Evolutionary conservation across 2,113 vertebrate genomes (phyloP), one percentile per base, ranked within the genome.

Genomic region (Rhinichthys klamathensis): DNA sequence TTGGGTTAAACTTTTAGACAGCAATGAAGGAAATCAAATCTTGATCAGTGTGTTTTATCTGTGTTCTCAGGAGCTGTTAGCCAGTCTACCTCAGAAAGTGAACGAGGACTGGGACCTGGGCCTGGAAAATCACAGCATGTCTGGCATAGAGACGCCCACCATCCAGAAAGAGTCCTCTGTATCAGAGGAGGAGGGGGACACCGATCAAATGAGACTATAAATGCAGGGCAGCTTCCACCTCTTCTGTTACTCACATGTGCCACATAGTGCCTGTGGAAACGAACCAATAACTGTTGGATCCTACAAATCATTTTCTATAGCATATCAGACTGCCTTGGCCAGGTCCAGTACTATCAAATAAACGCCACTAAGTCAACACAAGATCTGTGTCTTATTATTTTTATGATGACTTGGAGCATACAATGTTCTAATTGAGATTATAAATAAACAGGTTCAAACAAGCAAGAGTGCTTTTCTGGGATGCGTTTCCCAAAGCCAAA

Each of bases 41-140:
- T 6, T 12, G 11, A 11, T 63, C 44, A 5, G 9, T 77, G 18
- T 30, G 60, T 81, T 16, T n/a, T 80, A 5, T 85, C 18, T 87
- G n/a, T 69, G 65, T 3, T 81, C 27, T 3, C 49, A 99, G 98
- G 97, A 96, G 88, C 96, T 99, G 91, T 95, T 99, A 85, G 95
- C 95, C 92, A 96, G 97, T 93, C 97, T 98, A 96, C 97, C 97
- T 97, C 96, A 97, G 87, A 96, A 96, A 87, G 94, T 96, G 90
- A 97, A 98, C 93, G 96, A 92, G 96, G 92, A 96, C 95, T 92
- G 92, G 96, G 96, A 97, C 91, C 93, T 94, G 91, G 95, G 91
- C 85, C 92, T 94, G 65, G 91, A 92, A 67, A 87, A 92, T 21
- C 96, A 94, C 46, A 92, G 84, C 0, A 95, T 96, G 84, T 91